Evolutionary conservation across 2,888 invertebrate genomes (phyloP), one percentile per base, ranked within the genome.

Genomic region (Polyommatus icarus): DNA sequence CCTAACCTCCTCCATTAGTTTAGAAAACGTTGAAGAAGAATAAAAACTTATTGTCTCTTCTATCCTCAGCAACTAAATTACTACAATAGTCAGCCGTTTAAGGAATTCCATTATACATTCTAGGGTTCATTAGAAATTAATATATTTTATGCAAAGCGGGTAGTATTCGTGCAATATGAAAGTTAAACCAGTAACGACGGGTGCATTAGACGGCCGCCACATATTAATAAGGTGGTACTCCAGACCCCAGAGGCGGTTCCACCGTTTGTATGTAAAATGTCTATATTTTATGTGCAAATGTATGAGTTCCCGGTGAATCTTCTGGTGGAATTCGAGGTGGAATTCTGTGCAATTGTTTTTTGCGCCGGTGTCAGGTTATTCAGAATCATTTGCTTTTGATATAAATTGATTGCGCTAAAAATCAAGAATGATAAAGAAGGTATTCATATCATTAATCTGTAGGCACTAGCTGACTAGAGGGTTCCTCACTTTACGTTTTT

Each of bases 141-240:
- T 75, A 75, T 75, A 75, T 75, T 54, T 75, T 50, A 80, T 80
- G 79, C 77, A 77, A 61, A 78, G 76, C 77, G 76, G 78, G 78
- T 72, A 72, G 59, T 79, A 78, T 78, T 76, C 78, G 76, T 71
- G 59, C 77, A 46, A 78, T 80, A 80, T 79, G 78, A 79, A 80
- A 80, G 50, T 78, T 80, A 79, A 80, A 78, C 77, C 77, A 54
- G 78, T 61, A 76, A 73, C 77, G 77, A 57, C 71, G 72, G 77
- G 78, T 77, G 75, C 79, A 80, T 80, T 80, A 79, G 78, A 75
- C 73, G 77, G 67, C 71, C 24, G 50, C 79, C 80, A 80, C 80
- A 79, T 79, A 80, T 79, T 80, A 80, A 80, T 80, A 79, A 80
- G 76, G 76, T 54, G 67, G 67, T 32, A 32, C 67, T 67, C 1